Conservation (phyloP, 2,797 vertebrate genomes). For the Lepilemur ruficaudatus region DNA sequence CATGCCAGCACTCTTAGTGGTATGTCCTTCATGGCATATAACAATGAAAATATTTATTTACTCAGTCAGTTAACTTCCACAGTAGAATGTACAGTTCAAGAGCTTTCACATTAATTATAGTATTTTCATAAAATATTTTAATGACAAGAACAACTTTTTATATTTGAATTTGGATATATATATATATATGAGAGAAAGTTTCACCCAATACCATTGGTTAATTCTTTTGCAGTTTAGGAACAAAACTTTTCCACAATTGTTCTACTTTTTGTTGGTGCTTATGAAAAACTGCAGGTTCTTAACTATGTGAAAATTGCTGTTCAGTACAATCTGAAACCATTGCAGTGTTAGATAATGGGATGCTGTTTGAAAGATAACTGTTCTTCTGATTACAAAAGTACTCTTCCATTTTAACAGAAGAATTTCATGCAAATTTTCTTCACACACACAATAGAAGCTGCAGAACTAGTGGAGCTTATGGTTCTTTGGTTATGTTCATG, state of each 20-base stretch:
- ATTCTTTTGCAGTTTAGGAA: slow-evolving; percentile 37
- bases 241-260: background rate
- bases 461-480: background rate
- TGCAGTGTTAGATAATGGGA: background rate
- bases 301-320: slow-evolving; percentile 24
- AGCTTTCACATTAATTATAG: slow-evolving; percentile 11
- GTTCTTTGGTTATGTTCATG: background rate
- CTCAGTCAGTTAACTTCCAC: slow-evolving; percentile 2
- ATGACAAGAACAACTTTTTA: background rate
- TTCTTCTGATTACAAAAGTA: slow-evolving; percentile 17
- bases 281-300: slow-evolving; percentile 24
- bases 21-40: background rate
- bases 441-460: background rate
- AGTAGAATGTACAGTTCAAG: slow-evolving; percentile 7
- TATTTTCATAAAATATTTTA: slow-evolving; percentile 53
- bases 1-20: background rate
- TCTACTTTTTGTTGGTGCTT: slow-evolving; percentile 21
- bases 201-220: background rate
- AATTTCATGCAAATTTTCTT: slow-evolving; percentile 35
- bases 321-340: background rate
- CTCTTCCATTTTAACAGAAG: slow-evolving; percentile 51
- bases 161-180: background rate
- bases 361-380: slow-evolving; percentile 1
- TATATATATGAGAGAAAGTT: background rate
- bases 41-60: slow-evolving; percentile 43